Evolutionary conservation across 2,113 vertebrate genomes (phyloP), one percentile per base, ranked within the genome.

Genomic region (Phoxinus phoxinus): DNA sequence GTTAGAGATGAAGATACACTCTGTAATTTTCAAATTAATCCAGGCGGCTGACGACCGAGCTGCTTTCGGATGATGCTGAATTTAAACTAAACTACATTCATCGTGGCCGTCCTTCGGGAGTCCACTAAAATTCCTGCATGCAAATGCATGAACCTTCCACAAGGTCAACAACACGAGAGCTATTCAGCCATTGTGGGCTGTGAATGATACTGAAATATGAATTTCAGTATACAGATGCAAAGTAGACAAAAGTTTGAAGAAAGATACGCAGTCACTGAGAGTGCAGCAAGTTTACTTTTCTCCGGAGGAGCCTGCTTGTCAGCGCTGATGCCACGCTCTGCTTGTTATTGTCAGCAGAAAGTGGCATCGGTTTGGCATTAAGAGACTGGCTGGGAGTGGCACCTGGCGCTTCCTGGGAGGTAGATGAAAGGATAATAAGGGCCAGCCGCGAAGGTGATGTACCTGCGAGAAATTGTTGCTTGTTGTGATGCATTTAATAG

Each of bases 381-480:
- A 30, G 41, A 30, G 65, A 61, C 25, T 71, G 51, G 8, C 51
- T 37, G 56, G 46, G 81, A 65, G 44, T 44, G 7, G 53, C 53
- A 48, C 30, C 27, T 44, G 35, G 61, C 35, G 46, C 56, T 85
- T 73, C 7, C 71, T 73, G 10, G 82, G 51, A 77, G 35, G 75
- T 51, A 76, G 32, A 87, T 74, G 61, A 82, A 74, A 73, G 30
- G 56, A 58, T 85, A 91, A 92, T 90, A 89, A 91, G 89, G 27
- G n/a, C 71, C 85, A 82, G 58, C 84, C 46, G n/a, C 44, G 73
- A 30, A 46, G 73, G 51, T 74, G 73, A 25, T 71, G 13, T 41
- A 79, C 74, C 61, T 59, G 63, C 8, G 44, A 78, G 56, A 81
- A 58, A 65, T n/a, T 74, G 61, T 81, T 23, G 6, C 75, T 67